Evolutionary conservation across 1,140 invertebrate genomes (phyloP), one percentile per base, ranked within the genome.

Genomic region (Drosophila oshimai): DNA sequence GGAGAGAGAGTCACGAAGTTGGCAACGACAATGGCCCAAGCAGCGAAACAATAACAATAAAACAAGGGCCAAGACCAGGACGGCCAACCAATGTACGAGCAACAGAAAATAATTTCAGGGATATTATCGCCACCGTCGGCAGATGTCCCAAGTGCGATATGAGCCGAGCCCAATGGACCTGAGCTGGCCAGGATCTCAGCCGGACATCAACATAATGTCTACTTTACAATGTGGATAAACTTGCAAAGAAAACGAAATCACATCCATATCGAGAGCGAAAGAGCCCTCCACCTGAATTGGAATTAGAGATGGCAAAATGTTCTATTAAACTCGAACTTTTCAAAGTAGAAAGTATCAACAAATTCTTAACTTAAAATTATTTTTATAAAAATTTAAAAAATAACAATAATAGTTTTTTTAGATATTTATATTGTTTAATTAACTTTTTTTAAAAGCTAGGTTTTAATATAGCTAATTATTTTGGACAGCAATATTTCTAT

Each of bases 191-290:
- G 60, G 31, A 67, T 46, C 29, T 45, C 31, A 70, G 51, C 9
- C 41, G 51, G 55, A 47, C 81, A 86, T 86, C 81, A 86, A 86
- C 81, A 87, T 87, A 86, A 86, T 86, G 81, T 87, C 81, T 86
- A 87, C 81, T 86, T 86, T 86, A 86, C 81, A 86, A 76, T 87
- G 81, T 76, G 81, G 72, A 86, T 87, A 87, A 81, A 81, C 72
- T 80, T 57, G 60, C 64, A 47, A 71, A 60, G 62, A 87, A 69
- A 87, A 87, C 68, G 54, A 86, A 87, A 81, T 86, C 81, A 87
- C 81, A 87, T 81, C 55, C 81, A 81, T 87, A 86, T 81, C 58
- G 79, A 58, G 42, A 31, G 10, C 7, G 18, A 20, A 6, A 39
- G 6, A 6, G 24, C 15, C 26, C 37, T 18, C 20, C 51, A 62